Evolutionary conservation across 1,140 invertebrate genomes (phyloP).

Genomic region (Rhopalosiphum padi): DNA sequence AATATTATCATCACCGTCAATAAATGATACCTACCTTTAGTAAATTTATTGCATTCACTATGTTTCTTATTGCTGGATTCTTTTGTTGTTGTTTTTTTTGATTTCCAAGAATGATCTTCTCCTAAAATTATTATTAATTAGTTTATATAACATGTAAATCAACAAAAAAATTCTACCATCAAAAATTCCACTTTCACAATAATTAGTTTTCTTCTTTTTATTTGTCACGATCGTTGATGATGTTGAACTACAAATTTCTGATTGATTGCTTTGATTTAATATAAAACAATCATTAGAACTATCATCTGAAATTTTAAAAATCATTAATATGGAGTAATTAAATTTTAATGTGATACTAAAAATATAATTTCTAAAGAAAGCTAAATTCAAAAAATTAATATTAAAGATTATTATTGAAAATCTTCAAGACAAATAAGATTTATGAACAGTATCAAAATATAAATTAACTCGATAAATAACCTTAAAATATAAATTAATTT

Average conservation of each 20-base stretch:
- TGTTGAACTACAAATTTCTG: background rate
- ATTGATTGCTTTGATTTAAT: background rate
- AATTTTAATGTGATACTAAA: background rate
- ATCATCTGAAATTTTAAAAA: background rate
- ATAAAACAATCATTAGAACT: background rate
- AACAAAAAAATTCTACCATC: background rate
- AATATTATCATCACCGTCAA: background rate
- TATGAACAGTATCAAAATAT: background rate
- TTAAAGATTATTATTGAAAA: background rate
- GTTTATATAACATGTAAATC: no score
- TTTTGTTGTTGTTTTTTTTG: no score
- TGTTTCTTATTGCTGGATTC: no score
- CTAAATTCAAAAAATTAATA: no score
- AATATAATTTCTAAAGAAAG: background rate
- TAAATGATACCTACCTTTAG: background rate
- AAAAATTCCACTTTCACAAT: background rate
- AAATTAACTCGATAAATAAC: background rate
- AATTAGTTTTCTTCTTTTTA: background rate
- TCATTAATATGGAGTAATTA: background rate
- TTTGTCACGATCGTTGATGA: background rate
- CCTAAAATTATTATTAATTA: background rate
- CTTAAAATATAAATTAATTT: background rate
- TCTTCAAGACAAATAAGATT: background rate
- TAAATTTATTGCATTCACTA: background rate
- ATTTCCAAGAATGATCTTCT: no score